phyloP scores from a whole-genome alignment of 2,797 vertebrate species.

The Cryptoprocta ferox region DNA sequence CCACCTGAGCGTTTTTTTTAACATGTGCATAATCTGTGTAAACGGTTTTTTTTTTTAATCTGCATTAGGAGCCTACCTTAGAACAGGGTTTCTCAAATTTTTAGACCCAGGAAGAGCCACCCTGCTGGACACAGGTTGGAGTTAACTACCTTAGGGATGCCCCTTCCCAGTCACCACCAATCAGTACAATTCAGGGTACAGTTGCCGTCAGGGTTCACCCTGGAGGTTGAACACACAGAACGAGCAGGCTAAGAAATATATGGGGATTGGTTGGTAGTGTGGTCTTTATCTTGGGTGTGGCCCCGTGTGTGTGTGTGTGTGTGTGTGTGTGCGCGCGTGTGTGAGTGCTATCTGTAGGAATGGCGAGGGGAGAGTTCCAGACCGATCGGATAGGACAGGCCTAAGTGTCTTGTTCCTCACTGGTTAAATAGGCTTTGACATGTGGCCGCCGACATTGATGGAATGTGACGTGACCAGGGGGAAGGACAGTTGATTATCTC shows the following conservation, averaged over 20 bases:
- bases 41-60: background rate
- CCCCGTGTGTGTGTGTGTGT: too few relatives aligned
- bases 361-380: background rate
- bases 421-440: background rate
- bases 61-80: background rate
- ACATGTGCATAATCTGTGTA: background rate
- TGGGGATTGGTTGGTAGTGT: background rate
- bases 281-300: background rate
- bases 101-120: background rate
- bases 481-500: background rate
- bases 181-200: background rate
- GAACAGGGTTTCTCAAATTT: background rate
- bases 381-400: background rate
- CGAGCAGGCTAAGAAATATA: accelerated
- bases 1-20: background rate
- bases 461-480: background rate
- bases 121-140: background rate
- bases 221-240: background rate
- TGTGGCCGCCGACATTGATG: background rate
- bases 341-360: too few relatives aligned
- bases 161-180: background rate
- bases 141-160: background rate
- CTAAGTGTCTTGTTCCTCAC: background rate
- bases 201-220: background rate
- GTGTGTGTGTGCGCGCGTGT: background rate